Percentiles rank a stretch among this genome's conserved stretches.
Evolutionary conservation across 2,797 vertebrate genomes (phyloP).

Genomic region (Notoglanidium macrostoma): DNA sequence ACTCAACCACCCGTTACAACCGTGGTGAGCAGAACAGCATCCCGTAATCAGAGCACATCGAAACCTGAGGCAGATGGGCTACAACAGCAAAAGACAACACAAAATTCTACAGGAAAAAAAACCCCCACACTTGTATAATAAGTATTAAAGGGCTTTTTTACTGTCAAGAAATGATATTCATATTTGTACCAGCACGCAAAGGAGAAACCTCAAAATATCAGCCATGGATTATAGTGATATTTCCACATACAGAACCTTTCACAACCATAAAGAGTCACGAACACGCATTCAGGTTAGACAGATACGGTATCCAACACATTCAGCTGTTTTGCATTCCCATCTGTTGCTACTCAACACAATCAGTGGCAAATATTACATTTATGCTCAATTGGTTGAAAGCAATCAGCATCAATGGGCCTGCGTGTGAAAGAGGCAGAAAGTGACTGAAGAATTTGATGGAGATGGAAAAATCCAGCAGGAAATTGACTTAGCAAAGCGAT

Average conservation of each 20-base stretch:
- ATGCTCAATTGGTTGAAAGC: constrained; percentile 8
- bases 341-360: constrained; percentile 20
- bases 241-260: background rate
- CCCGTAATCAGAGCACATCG: background rate
- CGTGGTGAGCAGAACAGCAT: background rate
- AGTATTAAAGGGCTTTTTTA: background rate
- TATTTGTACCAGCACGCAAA: background rate
- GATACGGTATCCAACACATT: background rate
- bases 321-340: background rate
- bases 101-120: background rate
- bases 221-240: background rate
- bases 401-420: constrained; percentile 16
- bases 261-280: background rate
- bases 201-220: background rate
- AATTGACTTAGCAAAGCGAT: constrained; percentile 7
- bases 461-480: constrained; percentile 7
- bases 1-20: background rate
- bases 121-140: too few relatives aligned
- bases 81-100: background rate
- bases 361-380: constrained; percentile 15
- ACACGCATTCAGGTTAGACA: background rate
- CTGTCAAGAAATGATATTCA: background rate
- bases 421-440: background rate
- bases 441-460: background rate
- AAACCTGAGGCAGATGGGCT: background rate